A percentile compares a stretch with the other conserved stretches of the same genome.
Evolutionary conservation across 2,797 vertebrate genomes (phyloP).

Genomic region (Salarias fasciatus): DNA sequence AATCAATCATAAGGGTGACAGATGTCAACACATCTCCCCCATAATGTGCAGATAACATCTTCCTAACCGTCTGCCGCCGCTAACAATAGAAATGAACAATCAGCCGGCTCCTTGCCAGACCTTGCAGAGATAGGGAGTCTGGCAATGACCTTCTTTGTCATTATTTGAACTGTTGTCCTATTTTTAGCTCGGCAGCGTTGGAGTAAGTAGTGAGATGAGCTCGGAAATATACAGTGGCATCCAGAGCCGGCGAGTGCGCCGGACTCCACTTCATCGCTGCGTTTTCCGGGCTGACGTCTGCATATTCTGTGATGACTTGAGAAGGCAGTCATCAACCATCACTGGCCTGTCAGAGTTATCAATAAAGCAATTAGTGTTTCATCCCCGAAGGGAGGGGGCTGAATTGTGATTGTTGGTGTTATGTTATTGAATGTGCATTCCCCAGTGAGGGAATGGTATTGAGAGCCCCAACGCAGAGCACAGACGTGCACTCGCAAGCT

Average conservation of each 20-base stretch:
- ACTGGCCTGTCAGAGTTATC: constrained; percentile 54
- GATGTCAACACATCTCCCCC: constrained; percentile 57
- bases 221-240: constrained; percentile 15
- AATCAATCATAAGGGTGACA: constrained; percentile 67
- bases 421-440: constrained; percentile 61
- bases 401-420: constrained; percentile 58
- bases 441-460: constrained; percentile 32
- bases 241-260: constrained; percentile 8
- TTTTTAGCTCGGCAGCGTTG: constrained; percentile 49
- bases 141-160: constrained; percentile 62
- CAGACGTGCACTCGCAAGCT: constrained; percentile 40
- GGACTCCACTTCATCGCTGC: constrained; percentile 30
- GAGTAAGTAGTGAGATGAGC: constrained; percentile 26
- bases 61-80: constrained; percentile 45
- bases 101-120: constrained; percentile 48
- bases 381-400: constrained; percentile 42
- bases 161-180: constrained; percentile 53
- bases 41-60: constrained; percentile 61
- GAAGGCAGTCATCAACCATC: constrained; percentile 43
- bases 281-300: constrained; percentile 21
- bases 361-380: constrained; percentile 68
- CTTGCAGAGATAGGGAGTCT: constrained; percentile 35
- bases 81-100: constrained; percentile 60
- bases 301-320: constrained; percentile 40
- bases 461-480: constrained; percentile 31